Percentiles rank a stretch among this genome's conserved stretches.
phyloP scores from a whole-genome alignment of 2,888 invertebrate species.

The Encarsia formosa region DNA sequence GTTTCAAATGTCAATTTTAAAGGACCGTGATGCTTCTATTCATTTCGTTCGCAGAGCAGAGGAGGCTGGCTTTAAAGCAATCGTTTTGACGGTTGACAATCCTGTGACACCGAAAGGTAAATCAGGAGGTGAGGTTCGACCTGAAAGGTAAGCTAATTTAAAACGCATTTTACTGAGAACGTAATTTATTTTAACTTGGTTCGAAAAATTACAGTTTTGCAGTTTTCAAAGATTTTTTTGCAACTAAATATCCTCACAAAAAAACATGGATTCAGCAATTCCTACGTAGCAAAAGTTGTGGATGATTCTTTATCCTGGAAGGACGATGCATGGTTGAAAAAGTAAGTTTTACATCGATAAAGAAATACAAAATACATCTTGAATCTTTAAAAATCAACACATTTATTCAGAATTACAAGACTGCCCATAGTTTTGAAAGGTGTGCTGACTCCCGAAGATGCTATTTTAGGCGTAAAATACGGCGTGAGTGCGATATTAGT shows the following conservation, averaged over 20 bases:
- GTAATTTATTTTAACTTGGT: too few relatives aligned
- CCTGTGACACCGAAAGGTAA: constrained; percentile 54
- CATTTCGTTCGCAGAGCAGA: constrained; percentile 75
- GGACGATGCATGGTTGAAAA: not conserved
- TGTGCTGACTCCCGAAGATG: constrained; percentile 81
- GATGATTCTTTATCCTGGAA: not conserved
- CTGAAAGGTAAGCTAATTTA: too few relatives aligned
- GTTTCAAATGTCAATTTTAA: constrained; percentile 90
- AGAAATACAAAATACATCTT: too few relatives aligned
- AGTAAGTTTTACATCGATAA: not conserved
- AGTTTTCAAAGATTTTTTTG: not conserved
- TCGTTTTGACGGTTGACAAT: constrained; percentile 85
- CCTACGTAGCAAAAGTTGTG: not conserved
- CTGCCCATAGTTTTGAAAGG: constrained; percentile 85
- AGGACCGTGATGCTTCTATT: constrained; percentile 68
- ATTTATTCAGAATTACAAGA: constrained; percentile 59
- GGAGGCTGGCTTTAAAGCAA: constrained; percentile 74
- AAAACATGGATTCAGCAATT: not conserved
- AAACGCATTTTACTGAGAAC: too few relatives aligned
- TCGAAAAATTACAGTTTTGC: not conserved
- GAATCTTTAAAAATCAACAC: constrained; percentile 54
- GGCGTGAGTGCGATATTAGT: constrained; percentile 80
- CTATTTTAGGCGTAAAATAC: constrained; percentile 65
- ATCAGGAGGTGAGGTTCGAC: too few relatives aligned
- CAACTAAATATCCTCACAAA: not conserved